Base-by-base conservation (phyloP, 1,140 invertebrate genomes). In the Kradibia gibbosae region DNA sequence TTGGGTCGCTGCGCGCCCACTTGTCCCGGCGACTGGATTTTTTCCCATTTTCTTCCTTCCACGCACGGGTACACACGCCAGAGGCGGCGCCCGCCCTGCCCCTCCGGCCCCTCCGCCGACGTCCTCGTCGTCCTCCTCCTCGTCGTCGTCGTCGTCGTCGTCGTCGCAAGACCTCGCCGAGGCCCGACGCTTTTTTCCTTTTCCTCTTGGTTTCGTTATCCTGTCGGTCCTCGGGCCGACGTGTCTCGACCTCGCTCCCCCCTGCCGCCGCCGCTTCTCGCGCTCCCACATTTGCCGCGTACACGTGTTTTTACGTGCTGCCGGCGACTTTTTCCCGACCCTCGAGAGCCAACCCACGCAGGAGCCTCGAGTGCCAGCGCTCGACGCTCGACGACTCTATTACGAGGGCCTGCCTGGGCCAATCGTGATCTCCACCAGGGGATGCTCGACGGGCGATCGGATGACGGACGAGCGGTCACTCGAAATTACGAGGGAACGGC, bases 1-100 rank as follows among this genome's bases (percentile, higher is more conserved):
- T 87, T 84, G 62, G 62, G 57, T 31, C 42, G 34, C 17, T 3
- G 57, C 57, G 39, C 34, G 76, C 62, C 45, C 77, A 71, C 65
- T 53, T 71, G 20, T 55, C 39, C 31, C 70, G n/a, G 25, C 70
- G 42, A 36, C 20, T 34, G 28, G 62, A 72, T 53, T 53, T 65
- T 81, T 70, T 71, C 42, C 60, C 1, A 17, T 71, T 80, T 65
- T 71, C 80, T 71, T 77, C 73, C 3, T 22, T 17, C 17, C 28
- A 4, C 70, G 70, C 10, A 7, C 42, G 10, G 42, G 36, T 4
- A 8, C 25, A 13, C 11, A 11, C 15, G 7, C 7, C 7, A 22
- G n/a, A 57, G 7, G 15, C 28, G 31, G 1, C 60, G 17, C 3
- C 31, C 31, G 62, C 28, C 62, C 36, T 17, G 3, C 31, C 22